phyloP scores from a whole-genome alignment of 2,888 invertebrate genomes.

The Papilio gigon region DNA sequence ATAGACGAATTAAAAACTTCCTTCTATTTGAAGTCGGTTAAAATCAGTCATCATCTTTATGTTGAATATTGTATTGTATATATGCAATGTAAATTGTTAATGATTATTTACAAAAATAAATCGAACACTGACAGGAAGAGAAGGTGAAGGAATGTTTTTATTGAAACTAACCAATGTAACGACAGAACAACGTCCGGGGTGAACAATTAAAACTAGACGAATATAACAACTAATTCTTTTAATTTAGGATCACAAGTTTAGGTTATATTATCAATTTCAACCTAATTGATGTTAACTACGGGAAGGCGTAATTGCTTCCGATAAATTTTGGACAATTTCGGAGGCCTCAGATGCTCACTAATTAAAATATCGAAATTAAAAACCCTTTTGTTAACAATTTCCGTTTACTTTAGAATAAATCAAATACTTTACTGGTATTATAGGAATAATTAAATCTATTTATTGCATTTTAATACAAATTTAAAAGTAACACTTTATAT shows the following conservation, averaged over 20 bases:
- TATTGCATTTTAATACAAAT: slow-evolving; percentile 43
- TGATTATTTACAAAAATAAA: slow-evolving; percentile 7
- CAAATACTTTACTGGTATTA: slow-evolving; percentile 41
- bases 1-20: too few species aligned
- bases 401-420: slow-evolving; percentile 38
- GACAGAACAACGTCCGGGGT: slow-evolving; percentile 39
- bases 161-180: slow-evolving; percentile 12
- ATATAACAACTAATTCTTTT: slow-evolving; percentile 72
- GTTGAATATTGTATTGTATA: too few species aligned
- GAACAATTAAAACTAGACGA: slow-evolving; percentile 55
- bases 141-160: slow-evolving; percentile 27
- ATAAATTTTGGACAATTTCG: slow-evolving; percentile 22
- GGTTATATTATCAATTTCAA: slow-evolving; percentile 30
- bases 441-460: slow-evolving; percentile 38
- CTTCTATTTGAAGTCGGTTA: too few species aligned
- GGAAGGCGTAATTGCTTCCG: background rate
- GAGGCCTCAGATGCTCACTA: background rate
- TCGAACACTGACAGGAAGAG: slow-evolving; percentile 10
- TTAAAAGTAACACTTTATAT: slow-evolving; percentile 36
- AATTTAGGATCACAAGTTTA: slow-evolving; percentile 75
- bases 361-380: slow-evolving; percentile 10
- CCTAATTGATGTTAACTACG: slow-evolving; percentile 36
- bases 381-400: slow-evolving; percentile 10
- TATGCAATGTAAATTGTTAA: too few species aligned
- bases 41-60: background rate